These are phyloP conservation scores for Mythimna albipuncta DNA, from an alignment of 2,888 invertebrate genomes.

Conservation along the genomic window DNA sequence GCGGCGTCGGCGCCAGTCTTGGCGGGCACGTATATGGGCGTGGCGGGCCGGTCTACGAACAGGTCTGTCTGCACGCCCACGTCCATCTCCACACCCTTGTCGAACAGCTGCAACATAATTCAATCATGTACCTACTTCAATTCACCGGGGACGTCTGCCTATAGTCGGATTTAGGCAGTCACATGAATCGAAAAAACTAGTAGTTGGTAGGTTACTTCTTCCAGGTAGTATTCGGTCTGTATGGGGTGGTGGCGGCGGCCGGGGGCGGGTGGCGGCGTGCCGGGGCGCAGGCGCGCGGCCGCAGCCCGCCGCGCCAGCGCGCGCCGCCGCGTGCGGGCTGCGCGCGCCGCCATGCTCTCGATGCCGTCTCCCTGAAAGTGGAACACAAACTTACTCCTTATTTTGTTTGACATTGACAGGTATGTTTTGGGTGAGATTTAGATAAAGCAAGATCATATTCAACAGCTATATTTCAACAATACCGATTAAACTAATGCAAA, in stretches of 20 bases:
- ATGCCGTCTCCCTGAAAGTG: constrained; percentile 85
- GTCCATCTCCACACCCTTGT: constrained; percentile 94
- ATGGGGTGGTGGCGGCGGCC: constrained; percentile 96
- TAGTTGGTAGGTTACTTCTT: constrained; percentile 91
- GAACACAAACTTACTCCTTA: background rate
- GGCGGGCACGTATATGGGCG: constrained; percentile 94
- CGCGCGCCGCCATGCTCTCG: constrained; percentile 80
- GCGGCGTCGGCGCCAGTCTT: constrained; percentile 95
- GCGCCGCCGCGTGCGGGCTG: constrained; percentile 91
- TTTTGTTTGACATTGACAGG: too few relatives aligned
- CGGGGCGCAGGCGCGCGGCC: constrained; percentile 92
- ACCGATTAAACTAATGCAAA: too few relatives aligned
- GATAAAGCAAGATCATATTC: too few relatives aligned
- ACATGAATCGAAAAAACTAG: background rate
- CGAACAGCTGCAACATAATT: constrained; percentile 89
- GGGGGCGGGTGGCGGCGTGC: constrained; percentile 94
- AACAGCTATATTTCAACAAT: too few relatives aligned
- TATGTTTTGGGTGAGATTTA: too few relatives aligned
- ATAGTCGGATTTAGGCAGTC: background rate
- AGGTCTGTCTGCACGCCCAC: constrained; percentile 97
- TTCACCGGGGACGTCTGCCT: background rate
- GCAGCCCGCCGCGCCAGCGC: constrained; percentile 94
- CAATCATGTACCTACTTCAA: background rate
- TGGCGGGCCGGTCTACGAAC: constrained; percentile 95
- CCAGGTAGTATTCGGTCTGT: constrained; percentile 97